Percentiles rank a stretch among this genome's conserved stretches.
Conservation (phyloP, 2,113 vertebrate species). For the Bubo bubo region DNA sequence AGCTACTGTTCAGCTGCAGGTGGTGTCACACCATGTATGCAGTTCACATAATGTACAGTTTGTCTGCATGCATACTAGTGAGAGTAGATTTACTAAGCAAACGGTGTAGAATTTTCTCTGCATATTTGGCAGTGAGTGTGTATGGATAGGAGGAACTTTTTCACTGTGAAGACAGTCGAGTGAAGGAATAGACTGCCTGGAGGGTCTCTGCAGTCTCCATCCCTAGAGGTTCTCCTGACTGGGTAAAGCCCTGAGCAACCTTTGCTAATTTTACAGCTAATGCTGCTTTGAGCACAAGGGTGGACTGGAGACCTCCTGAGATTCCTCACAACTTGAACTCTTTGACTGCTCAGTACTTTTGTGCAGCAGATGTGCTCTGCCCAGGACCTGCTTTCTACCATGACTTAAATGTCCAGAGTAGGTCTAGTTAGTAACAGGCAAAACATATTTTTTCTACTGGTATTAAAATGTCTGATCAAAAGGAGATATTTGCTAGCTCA, state of each 20-base stretch:
- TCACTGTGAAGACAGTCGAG: background rate
- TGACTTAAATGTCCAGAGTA: background rate
- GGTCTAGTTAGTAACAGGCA: background rate
- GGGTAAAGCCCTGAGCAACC: background rate
- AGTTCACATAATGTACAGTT: background rate
- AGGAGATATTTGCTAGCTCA: background rate
- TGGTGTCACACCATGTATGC: background rate
- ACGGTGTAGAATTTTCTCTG: accelerated
- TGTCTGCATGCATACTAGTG: background rate
- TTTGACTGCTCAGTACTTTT: background rate
- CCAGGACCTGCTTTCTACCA: background rate
- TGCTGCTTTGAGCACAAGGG: background rate
- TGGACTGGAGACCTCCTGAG: background rate
- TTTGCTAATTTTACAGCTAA: background rate
- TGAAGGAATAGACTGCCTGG: background rate
- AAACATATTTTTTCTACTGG: background rate
- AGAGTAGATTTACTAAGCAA: background rate
- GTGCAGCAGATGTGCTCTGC: background rate
- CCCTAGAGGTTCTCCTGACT: background rate
- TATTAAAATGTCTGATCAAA: background rate
- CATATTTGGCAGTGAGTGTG: background rate
- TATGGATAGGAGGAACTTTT: background rate
- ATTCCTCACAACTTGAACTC: background rate
- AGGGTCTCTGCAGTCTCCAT: background rate
- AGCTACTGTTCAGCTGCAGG: background rate